Evolutionary conservation across 2,113 vertebrate species (phyloP).

Genomic region (Scartelaos histophorus): DNA sequence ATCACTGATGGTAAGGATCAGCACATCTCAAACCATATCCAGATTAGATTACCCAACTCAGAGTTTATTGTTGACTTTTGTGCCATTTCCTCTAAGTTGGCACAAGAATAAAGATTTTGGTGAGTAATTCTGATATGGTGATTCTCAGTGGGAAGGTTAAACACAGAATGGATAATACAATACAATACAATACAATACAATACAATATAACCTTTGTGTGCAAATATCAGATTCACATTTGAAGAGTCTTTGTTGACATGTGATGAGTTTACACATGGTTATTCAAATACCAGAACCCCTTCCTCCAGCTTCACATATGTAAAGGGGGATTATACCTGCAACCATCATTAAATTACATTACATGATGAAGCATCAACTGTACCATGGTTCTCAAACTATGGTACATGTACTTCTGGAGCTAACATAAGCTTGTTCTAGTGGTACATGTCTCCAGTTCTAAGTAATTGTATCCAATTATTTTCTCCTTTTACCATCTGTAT

Average conservation of each 20-base stretch:
- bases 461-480: too few relatives aligned
- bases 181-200: neutral
- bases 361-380: neutral
- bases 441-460: too few relatives aligned
- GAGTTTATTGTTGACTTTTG: slow-evolving; percentile 20
- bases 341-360: neutral
- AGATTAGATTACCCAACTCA: slow-evolving; percentile 12
- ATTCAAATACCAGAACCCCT: neutral
- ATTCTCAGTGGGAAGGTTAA: slow-evolving; percentile 9
- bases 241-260: neutral
- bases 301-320: neutral
- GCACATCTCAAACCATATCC: slow-evolving; percentile 31
- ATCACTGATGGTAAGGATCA: slow-evolving; percentile 58
- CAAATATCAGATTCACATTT: slow-evolving; percentile 6
- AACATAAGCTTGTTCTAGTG: too few relatives aligned
- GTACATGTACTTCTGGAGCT: too few relatives aligned
- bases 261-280: neutral
- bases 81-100: slow-evolving; percentile 4
- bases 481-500: too few relatives aligned
- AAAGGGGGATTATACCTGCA: neutral
- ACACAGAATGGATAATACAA: slow-evolving; percentile 3
- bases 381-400: too few relatives aligned
- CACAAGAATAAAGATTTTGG: slow-evolving; percentile 1
- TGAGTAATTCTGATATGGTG: neutral
- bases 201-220: neutral